phyloP scores from a whole-genome alignment of 1,140 invertebrate genomes.

The Aporrectodea caliginosa region DNA sequence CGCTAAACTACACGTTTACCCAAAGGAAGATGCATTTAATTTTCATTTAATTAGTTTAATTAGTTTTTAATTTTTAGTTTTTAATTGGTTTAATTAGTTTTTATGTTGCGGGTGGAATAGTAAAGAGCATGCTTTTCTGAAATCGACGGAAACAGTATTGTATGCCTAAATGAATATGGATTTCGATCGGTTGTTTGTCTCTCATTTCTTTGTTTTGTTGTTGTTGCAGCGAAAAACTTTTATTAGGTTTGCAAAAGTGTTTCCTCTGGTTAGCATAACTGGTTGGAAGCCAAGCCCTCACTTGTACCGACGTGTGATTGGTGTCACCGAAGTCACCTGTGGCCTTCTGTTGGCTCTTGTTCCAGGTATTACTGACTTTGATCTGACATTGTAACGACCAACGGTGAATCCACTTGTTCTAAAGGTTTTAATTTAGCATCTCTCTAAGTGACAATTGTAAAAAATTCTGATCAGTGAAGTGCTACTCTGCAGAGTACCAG shows the following conservation, averaged over 20 bases:
- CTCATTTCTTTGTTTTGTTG: slow-evolving; percentile 34
- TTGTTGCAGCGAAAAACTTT: slow-evolving; percentile 88
- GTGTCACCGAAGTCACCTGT: slow-evolving; percentile 81
- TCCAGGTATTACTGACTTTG: slow-evolving; percentile 70
- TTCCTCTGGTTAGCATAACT: slow-evolving; percentile 68
- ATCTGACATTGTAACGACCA: no score
- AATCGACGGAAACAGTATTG: slow-evolving; percentile 21
- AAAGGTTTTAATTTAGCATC: no score
- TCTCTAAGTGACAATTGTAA: no score
- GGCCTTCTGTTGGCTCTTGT: slow-evolving; percentile 80
- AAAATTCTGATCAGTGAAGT: no score
- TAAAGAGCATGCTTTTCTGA: background rate
- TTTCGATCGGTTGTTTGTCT: background rate
- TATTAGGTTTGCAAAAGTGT: slow-evolving; percentile 93
- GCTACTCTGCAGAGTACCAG: background rate
- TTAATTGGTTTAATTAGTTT: background rate
- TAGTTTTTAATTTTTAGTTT: background rate
- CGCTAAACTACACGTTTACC: no score
- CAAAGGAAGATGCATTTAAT: no score
- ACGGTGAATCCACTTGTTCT: no score
- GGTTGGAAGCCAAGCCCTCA: slow-evolving; percentile 70
- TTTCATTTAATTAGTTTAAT: background rate
- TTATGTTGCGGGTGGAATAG: background rate
- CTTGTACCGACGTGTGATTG: slow-evolving; percentile 77
- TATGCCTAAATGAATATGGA: background rate